Evolutionary conservation across 2,888 invertebrate genomes (phyloP).

Genomic region (Plemyria rubiginata): DNA sequence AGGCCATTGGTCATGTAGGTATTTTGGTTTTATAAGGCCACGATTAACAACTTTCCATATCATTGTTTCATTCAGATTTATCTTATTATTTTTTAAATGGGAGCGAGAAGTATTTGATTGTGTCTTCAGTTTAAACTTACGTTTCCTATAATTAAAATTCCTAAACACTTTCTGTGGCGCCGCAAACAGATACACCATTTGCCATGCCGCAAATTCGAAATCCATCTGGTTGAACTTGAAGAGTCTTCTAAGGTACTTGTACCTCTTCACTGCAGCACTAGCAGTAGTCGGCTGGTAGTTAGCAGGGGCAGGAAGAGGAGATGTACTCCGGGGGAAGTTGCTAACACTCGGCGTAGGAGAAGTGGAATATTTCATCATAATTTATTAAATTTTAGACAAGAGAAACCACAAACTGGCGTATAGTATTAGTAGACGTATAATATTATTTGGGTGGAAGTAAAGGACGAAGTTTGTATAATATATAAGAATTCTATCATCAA

Average conservation of each 20-base stretch:
- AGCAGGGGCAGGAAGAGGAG: conserved; percentile 88
- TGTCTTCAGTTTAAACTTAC: conserved; percentile 83
- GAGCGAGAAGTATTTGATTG: no score
- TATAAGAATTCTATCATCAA: no score
- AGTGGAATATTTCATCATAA: conserved; percentile 85
- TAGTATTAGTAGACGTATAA: not conserved
- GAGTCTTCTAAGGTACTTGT: conserved; percentile 93
- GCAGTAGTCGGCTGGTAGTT: conserved; percentile 88
- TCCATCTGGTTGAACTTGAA: conserved; percentile 99
- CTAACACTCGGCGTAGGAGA: conserved; percentile 81
- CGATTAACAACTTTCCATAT: no score
- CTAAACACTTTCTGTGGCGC: conserved; percentile 98
- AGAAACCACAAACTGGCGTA: not conserved
- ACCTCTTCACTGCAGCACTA: conserved; percentile 94
- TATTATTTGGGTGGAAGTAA: no score
- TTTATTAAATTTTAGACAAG: conserved; percentile 5
- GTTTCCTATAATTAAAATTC: conserved; percentile 98
- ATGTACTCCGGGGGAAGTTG: conserved; percentile 84
- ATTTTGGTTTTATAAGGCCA: no score
- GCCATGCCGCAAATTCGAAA: conserved; percentile 99
- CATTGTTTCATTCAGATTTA: no score
- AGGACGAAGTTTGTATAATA: no score
- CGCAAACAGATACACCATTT: conserved; percentile 97
- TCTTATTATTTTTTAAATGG: no score
- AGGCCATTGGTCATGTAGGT: no score